These are phyloP conservation scores for Iselma pallidipennis DNA, from an alignment of 2,888 invertebrate genomes.

Conservation along the genomic window DNA sequence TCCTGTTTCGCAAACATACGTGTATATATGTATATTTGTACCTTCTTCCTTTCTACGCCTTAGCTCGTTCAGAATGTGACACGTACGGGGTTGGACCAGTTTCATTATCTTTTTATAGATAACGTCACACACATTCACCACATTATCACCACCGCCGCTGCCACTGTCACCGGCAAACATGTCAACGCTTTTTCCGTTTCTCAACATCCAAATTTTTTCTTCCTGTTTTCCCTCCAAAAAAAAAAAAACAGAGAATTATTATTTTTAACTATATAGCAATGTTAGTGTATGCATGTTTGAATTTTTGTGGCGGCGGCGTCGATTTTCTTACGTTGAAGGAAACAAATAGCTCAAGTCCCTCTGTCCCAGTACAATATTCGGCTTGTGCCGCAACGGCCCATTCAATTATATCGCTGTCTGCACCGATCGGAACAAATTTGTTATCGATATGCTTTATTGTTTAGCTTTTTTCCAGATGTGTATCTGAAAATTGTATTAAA, in stretches of 20 bases:
- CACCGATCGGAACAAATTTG: conserved; percentile 36
- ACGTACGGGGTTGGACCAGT: conserved; percentile 12
- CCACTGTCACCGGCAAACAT: background rate
- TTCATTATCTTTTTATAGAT: conserved; percentile 20
- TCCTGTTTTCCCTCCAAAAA: background rate
- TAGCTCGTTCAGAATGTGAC: conserved; percentile 45
- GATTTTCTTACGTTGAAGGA: conserved; percentile 34
- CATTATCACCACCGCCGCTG: background rate
- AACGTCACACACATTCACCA: conserved; percentile 1
- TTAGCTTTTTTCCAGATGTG: conserved; percentile 11
- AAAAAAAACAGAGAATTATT: background rate
- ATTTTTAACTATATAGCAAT: background rate
- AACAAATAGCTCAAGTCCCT: conserved; percentile 53
- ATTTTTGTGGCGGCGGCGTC: conserved; percentile 17
- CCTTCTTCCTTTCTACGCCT: conserved; percentile 48
- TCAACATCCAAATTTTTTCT: background rate
- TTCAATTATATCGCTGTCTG: conserved; percentile 47
- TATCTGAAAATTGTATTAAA: background rate
- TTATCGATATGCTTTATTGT: conserved; percentile 40
- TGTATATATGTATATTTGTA: background rate
- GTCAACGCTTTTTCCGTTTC: background rate
- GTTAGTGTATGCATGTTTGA: too few relatives aligned
- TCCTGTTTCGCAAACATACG: conserved; percentile 51
- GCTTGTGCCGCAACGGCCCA: conserved; percentile 40
- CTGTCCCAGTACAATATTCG: conserved; percentile 54